A percentile compares a stretch with the other conserved stretches of the same genome.
Evolutionary conservation across 2,113 vertebrate species (phyloP).

Genomic region (Ictidomys tridecemlineatus): DNA sequence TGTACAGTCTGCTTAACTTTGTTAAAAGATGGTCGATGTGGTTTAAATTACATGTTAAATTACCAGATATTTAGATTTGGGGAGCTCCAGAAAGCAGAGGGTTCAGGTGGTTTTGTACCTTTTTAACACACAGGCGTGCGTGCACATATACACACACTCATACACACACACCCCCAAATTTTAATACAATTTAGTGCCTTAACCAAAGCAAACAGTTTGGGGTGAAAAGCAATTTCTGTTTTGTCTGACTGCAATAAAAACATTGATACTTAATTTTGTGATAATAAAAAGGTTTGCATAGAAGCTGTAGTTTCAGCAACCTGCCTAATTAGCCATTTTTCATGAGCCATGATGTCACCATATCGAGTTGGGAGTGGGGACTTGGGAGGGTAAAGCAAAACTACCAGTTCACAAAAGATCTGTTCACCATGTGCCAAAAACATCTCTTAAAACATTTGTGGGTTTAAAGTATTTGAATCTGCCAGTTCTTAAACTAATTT

Average conservation of each 20-base stretch:
- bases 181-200: background rate
- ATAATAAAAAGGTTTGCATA: conserved; percentile 64
- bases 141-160: background rate
- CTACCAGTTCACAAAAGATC: conserved; percentile 75
- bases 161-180: background rate
- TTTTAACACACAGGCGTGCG: background rate
- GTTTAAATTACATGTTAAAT: background rate
- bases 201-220: conserved; percentile 33
- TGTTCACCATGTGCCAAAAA: conserved; percentile 78
- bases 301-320: conserved; percentile 56
- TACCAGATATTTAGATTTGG: background rate
- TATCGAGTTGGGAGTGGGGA: conserved; percentile 68
- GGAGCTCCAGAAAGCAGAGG: conserved; percentile 3
- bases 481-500: conserved; percentile 74
- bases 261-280: conserved; percentile 58
- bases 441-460: conserved; percentile 73
- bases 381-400: conserved; percentile 57
- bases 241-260: background rate
- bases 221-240: conserved; percentile 39
- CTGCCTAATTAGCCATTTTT: conserved; percentile 75
- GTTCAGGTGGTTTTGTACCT: background rate
- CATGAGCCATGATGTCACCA: conserved; percentile 74
- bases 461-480: conserved; percentile 65
- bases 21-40: background rate
- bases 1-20: background rate